Evolutionary conservation across 2,888 invertebrate species (phyloP), one percentile per base, ranked within the genome.

Genomic region (Drosophila peninsularis): DNA sequence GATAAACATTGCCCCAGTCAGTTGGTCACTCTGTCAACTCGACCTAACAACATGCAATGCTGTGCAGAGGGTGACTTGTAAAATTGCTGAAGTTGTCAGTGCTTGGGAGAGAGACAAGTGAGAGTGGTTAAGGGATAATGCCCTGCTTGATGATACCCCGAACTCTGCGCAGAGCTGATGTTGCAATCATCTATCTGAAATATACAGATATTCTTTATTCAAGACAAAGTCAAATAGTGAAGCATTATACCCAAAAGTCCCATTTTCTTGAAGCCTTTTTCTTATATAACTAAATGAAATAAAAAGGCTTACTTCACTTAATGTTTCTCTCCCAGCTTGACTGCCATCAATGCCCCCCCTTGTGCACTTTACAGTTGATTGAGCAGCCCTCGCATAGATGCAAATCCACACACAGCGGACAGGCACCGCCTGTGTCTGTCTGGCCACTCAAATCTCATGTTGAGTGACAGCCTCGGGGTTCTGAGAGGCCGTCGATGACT

Each of bases 1-100:
- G 84, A 82, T 69, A 84, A 80, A 78, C 78, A 77, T 75, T 55
- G 73, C 58, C 21, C 21, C 66, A 64, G 62, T 61, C 61, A 53
- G 72, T 68, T 54, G 66, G 61, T 65, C 64, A 66, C 61, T 71
- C 67, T 53, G 58, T 60, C 77, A 77, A 61, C 27, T 63, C 30
- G 47, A 45, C 62, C 61, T 27, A 49, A 61, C 61, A 61, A 66
- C 70, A 63, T 66, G 62, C 45, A 73, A 68, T 65, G 65, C 61
- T 70, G 54, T 54, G 61, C 71, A 67, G 78, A 60, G 75, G 71
- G 68, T 66, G 13, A 37, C 61, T 71, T 30, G 11, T 27, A 4
- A 32, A 37, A 17, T 52, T 62, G 19, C 37, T 30, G 6, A 5
- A 47, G n/a, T n/a, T 21, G 24, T 21, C 42, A 7, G 0, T 7